Evolutionary conservation across 92 coral and sea anemone species (phyloP).

Genomic region (Umimayanthus chanpuru): DNA sequence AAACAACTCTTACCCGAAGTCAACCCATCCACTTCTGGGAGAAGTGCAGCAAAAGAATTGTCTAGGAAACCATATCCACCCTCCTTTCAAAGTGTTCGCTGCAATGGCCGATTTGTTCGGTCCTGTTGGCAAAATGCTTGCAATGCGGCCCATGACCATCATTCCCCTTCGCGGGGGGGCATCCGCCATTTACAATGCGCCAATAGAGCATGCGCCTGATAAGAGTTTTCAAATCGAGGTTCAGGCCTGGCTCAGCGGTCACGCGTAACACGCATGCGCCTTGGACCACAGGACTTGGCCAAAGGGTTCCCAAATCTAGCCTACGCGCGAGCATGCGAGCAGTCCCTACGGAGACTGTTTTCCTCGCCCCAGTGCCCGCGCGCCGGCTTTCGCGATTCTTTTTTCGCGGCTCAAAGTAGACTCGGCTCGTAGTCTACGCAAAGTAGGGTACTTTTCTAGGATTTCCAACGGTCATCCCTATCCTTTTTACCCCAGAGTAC

Average conservation of each 20-base stretch:
- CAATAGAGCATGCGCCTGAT: slow-evolving; percentile 59
- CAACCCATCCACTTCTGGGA: slow-evolving; percentile 68
- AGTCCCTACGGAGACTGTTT: no score
- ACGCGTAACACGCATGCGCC: no score
- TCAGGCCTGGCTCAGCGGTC: not conserved
- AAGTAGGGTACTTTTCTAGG: no score
- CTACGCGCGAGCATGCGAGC: no score
- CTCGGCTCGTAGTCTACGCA: no score
- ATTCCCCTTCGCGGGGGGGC: slow-evolving; percentile 99
- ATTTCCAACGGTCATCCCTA: no score
- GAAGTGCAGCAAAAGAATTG: slow-evolving; percentile 59
- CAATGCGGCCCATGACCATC: slow-evolving; percentile 99
- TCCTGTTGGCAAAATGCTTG: slow-evolving; percentile 99
- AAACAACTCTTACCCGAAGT: slow-evolving; percentile 76
- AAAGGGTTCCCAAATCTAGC: no score
- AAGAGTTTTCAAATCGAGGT: slow-evolving; percentile 36
- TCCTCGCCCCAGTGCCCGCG: no score
- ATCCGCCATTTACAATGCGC: slow-evolving; percentile 88
- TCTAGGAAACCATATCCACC: slow-evolving; percentile 87
- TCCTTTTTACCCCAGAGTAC: no score
- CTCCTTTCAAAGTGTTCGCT: slow-evolving; percentile 75
- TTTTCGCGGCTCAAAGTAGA: no score
- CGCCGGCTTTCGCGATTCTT: no score
- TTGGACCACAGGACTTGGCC: no score
- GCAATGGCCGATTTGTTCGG: slow-evolving; percentile 99